Conservation (phyloP, 2,113 vertebrate species). For the Rallus limicola region DNA sequence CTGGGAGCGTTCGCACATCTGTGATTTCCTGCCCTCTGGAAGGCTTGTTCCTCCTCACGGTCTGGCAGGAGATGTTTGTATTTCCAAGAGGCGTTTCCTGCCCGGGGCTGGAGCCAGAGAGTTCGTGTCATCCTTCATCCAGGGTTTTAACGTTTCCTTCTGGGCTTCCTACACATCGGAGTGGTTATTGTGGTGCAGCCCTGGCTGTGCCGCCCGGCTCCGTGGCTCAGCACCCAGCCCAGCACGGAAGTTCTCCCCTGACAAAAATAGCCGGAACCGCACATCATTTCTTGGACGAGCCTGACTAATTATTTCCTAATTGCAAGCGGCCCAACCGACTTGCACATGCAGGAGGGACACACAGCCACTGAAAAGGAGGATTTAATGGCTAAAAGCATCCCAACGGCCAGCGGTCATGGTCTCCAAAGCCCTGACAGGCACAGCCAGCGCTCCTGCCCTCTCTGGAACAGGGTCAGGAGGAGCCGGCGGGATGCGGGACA, state of each 20-base stretch:
- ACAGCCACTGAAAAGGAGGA: not conserved
- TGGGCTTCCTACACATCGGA: not conserved
- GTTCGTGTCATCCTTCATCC: not conserved
- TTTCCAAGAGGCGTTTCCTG: conserved; percentile 66
- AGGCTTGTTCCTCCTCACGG: not conserved
- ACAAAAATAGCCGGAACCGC: not conserved
- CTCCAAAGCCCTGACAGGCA: not conserved
- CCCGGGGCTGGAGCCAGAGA: conserved; percentile 5
- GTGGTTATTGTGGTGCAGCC: not conserved
- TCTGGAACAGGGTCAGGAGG: not conserved
- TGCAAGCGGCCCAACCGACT: rapidly evolving
- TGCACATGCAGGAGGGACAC: rapidly evolving
- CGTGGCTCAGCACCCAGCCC: not conserved
- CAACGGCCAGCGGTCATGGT: rapidly evolving
- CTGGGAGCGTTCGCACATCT: conserved; percentile 58
- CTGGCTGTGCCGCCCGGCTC: not conserved
- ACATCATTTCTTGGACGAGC: not conserved
- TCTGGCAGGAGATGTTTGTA: conserved; percentile 44
- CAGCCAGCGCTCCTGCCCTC: not conserved
- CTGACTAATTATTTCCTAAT: not conserved
- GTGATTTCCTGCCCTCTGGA: conserved; percentile 57
- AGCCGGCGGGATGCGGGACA: rapidly evolving
- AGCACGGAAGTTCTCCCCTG: not conserved
- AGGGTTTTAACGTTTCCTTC: not conserved
- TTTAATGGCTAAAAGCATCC: not conserved